These are phyloP conservation scores for Syrrhaptes paradoxus DNA, from an alignment of 2,113 vertebrate species.

Conservation along the genomic window DNA sequence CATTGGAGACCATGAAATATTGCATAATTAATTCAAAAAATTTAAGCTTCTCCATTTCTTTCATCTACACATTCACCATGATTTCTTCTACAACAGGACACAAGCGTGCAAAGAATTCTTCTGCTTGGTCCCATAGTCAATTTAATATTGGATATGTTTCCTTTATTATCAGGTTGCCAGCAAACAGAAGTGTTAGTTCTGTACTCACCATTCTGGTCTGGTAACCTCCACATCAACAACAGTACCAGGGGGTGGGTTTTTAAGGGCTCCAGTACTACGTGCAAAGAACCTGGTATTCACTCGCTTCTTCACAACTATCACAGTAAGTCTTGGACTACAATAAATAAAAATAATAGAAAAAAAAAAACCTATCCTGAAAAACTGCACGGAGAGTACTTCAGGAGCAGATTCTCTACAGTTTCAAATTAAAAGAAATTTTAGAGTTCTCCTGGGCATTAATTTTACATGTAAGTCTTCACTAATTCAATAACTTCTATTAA, in stretches of 20 bases:
- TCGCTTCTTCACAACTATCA: conserved; percentile 95
- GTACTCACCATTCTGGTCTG: conserved; percentile 88
- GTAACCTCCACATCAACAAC: conserved; percentile 89
- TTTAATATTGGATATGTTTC: fast-evolving
- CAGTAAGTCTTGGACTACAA: conserved; percentile 85
- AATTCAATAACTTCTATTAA: not conserved
- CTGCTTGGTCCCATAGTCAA: not conserved
- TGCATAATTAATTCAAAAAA: not conserved
- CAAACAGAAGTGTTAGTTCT: not conserved
- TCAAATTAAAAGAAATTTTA: not conserved
- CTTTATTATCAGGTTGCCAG: not conserved
- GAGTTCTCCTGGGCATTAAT: not conserved
- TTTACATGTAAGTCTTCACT: fast-evolving
- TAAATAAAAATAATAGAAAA: not conserved
- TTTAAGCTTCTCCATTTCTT: not conserved
- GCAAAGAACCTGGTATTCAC: conserved; percentile 87
- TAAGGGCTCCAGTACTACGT: conserved; percentile 66
- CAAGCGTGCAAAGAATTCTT: fast-evolving
- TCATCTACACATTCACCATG: not conserved
- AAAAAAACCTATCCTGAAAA: not conserved
- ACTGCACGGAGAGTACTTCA: not conserved
- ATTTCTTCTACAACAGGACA: not conserved
- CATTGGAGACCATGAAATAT: not conserved
- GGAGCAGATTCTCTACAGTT: not conserved
- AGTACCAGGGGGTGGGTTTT: conserved; percentile 92